Evolutionary conservation across 1,140 invertebrate species (phyloP), one percentile per base, ranked within the genome.

Genomic region (Drosophila navojoa): DNA sequence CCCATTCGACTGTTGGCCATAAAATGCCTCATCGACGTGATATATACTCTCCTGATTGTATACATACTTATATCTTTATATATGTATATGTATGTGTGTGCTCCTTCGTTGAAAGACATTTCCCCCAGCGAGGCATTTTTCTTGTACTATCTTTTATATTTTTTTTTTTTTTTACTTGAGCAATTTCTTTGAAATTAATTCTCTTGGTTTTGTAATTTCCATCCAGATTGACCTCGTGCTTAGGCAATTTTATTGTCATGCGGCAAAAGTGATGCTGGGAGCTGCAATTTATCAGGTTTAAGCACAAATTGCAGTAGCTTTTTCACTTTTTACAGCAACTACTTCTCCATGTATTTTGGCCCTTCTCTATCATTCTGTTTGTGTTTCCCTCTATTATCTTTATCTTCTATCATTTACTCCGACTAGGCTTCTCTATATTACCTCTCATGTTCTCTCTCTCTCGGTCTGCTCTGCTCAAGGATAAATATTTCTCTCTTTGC

Each of bases 21-120:
- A 87, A 87, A 86, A 58, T 81, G 78, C 71, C 81, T 64, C 82
- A 89, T 70, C 81, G 79, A 89, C 71, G 76, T 63, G 76, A 58
- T 71, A 74, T 73, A 86, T 68, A 70, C 47, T 13, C 29, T 25
- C 25, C 35, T 58, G 32, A 5, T 11, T 40, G 47, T 50, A 42
- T 38, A 25, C 10, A 22, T 45, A 10, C 16, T 16, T 50, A n/a
- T 58, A 22, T 42, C 13, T 63, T n/a, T 45, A 44, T 15, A 16
- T 19, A 32, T 19, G 16, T 29, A 19, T 54, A 29, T 15, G 27
- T 19, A 9, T 47, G 45, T 47, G 19, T 15, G 60, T 42, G 32
- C 7, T 5, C 9, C 15, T 16, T 47, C 35, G 25, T 11, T 50
- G 25, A 19, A 44, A 27, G 27, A 35, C 44, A 9, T 53, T 50